Base-by-base conservation (phyloP, 2,888 invertebrate genomes). In the Leptinotarsa haldemani region DNA sequence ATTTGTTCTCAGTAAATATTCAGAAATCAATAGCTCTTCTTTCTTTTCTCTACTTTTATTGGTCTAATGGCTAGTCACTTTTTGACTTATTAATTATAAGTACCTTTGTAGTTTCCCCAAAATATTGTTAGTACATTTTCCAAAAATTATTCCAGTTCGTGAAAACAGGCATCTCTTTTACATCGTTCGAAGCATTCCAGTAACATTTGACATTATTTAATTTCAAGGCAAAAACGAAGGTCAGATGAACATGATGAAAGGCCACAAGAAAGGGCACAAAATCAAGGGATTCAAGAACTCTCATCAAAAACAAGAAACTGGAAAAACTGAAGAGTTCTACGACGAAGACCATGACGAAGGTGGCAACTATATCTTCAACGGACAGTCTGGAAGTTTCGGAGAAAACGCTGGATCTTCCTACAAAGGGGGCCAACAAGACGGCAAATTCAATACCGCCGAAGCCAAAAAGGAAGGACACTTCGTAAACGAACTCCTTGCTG, bases 211-310 rank as follows among this genome's bases (percentile, higher is more conserved):
- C 22, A 46, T 69, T 50, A 58, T 71, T 50, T 73, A 0, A n/a
- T 56, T 56, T 56, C 20, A 20, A 85, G 85, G 86, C 88, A 89
- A 89, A 74, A 90, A 90, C 73, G 90, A 90, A 73, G 90, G 89
- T 69, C 88, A 90, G 75, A 80, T 90, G 50, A 91, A 91, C 73
- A 88, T 89, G 80, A 89, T 90, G 4, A 89, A 90, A 73, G 90
- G 90, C 58, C 91, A 92, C 83, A 91, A 91, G 81, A 92, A 92
- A 78, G 92, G 92, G 0, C 92, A 92, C 82, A 89, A 90, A 16
- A 90, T 91, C 83, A 92, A 92, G 83, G 92, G 92, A n/a, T 92
- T 90, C 85, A 92, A 92, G 83, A 88, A 90, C 4, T 91, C 92
- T 2, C 91, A 91, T 83, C 91, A 92, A 82, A 92, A 92, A 82